Percentiles rank a stretch among this genome's conserved stretches.
Conservation (phyloP, 2,888 invertebrate species). For the Pycnomerus fuliginosus region DNA sequence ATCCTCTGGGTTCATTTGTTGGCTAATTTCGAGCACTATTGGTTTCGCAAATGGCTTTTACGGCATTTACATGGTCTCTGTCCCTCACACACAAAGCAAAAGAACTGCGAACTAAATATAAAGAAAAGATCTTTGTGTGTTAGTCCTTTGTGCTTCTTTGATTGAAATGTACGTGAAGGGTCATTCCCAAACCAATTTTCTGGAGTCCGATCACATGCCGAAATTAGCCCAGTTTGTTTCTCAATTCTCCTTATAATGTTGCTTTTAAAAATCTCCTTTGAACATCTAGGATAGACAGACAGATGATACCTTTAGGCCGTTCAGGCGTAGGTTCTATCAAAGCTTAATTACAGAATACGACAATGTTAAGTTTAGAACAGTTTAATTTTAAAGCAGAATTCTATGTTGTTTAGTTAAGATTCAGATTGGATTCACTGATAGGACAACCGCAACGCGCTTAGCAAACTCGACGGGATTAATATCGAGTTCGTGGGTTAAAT, state of each 20-base stretch:
- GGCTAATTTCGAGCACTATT: background rate
- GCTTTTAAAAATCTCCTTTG: conserved; percentile 1
- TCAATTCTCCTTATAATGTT: background rate
- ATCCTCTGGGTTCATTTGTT: no score
- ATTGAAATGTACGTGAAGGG: conserved; percentile 20
- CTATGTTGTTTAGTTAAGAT: no score
- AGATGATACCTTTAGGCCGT: no score
- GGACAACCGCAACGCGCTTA: no score
- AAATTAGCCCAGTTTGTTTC: conserved; percentile 9
- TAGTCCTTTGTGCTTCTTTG: conserved; percentile 17
- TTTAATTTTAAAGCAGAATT: no score
- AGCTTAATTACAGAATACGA: no score
- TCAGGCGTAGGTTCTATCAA: no score
- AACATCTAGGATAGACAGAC: no score
- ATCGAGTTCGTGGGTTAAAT: no score
- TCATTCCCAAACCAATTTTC: conserved; percentile 18
- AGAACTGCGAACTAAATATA: conserved; percentile 14
- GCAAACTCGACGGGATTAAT: no score
- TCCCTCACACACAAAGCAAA: conserved; percentile 12
- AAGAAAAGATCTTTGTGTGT: conserved; percentile 19
- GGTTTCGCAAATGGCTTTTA: conserved; percentile 2
- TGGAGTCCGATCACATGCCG: conserved; percentile 8
- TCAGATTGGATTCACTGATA: no score
- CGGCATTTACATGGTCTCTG: conserved; percentile 8
- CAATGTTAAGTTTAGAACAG: no score